Conservation (phyloP, 2,113 vertebrate genomes). For the Periophthalmus modestus region DNA sequence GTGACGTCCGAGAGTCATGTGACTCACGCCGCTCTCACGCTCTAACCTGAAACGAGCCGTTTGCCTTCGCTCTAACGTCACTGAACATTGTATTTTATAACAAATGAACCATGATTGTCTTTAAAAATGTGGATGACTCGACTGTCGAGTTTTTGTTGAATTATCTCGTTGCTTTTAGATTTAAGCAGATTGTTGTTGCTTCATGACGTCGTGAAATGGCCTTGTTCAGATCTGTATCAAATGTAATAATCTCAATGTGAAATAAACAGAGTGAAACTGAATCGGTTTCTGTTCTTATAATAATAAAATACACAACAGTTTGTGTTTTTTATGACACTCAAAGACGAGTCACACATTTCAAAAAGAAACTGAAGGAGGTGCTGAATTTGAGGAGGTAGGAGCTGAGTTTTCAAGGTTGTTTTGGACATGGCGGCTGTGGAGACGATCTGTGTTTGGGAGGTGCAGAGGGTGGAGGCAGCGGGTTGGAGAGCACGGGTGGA, state of each 20-base stretch:
- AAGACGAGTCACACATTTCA: too few relatives aligned
- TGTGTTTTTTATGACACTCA: too few relatives aligned
- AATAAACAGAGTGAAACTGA: neutral
- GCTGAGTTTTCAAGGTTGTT: too few relatives aligned
- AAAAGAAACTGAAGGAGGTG: too few relatives aligned
- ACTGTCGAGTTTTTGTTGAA: conserved; percentile 21
- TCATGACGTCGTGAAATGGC: conserved; percentile 12
- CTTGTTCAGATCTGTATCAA: conserved; percentile 9
- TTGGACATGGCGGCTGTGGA: too few relatives aligned
- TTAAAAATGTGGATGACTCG: conserved; percentile 34
- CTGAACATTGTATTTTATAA: conserved; percentile 31
- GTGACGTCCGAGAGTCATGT: too few relatives aligned
- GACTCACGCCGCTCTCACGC: conserved; percentile 27
- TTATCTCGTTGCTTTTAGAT: neutral
- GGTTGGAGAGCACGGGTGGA: too few relatives aligned
- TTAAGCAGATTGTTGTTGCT: conserved; percentile 12
- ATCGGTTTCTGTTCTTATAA: neutral
- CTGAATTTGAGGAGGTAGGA: too few relatives aligned
- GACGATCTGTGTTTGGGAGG: too few relatives aligned
- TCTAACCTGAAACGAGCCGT: conserved; percentile 34
- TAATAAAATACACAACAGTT: neutral
- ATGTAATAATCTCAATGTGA: conserved; percentile 17
- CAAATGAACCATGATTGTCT: conserved; percentile 48
- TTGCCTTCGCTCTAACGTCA: conserved; percentile 33
- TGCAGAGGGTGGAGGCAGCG: too few relatives aligned